phyloP scores from a whole-genome alignment of 2,113 vertebrate genomes.

The Furnarius figulus region DNA sequence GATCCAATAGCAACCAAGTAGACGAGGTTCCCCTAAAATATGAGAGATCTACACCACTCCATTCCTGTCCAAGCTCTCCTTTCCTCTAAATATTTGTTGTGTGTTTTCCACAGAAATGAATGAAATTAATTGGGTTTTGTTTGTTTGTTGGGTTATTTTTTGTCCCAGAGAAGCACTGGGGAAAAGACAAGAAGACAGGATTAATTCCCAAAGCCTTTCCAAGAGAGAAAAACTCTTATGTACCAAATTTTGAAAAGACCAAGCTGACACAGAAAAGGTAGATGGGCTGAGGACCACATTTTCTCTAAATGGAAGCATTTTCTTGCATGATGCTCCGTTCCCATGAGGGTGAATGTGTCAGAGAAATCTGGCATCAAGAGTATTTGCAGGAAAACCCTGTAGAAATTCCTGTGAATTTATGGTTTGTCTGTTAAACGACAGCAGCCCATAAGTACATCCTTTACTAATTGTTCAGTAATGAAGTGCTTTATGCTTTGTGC shows the following conservation, averaged over 20 bases:
- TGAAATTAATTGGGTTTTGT: not conserved
- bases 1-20: not conserved
- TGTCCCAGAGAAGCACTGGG: not conserved
- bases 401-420: not conserved
- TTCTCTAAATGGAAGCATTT: not conserved
- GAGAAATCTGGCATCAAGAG: not conserved
- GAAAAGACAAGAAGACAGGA: not conserved
- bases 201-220: not conserved
- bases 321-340: not conserved
- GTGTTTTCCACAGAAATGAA: not conserved
- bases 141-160: not conserved
- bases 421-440: not conserved
- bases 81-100: not conserved
- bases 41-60: not conserved
- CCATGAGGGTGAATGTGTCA: not conserved
- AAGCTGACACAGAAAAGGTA: not conserved
- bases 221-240: not conserved
- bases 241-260: not conserved
- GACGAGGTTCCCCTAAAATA: not conserved
- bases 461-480: not conserved
- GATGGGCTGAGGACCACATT: not conserved
- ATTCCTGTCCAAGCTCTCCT: not conserved
- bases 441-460: not conserved
- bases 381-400: not conserved
- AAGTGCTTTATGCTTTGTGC: not conserved